Evolutionary conservation across 1,140 invertebrate genomes (phyloP), one percentile per base, ranked within the genome.

Genomic region (Copidosoma floridanum): DNA sequence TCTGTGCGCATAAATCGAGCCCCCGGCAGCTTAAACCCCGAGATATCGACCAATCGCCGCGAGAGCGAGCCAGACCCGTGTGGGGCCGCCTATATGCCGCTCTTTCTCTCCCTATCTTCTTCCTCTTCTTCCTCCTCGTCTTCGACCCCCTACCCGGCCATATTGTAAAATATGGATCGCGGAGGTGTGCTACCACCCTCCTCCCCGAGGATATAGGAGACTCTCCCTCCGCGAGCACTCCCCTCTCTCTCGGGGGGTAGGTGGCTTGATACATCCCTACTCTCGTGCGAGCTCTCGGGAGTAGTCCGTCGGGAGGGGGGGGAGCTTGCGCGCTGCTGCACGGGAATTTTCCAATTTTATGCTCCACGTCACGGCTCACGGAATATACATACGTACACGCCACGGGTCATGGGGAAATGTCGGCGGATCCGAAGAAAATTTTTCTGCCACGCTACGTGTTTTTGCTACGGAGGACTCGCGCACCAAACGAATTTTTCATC

Each of bases 161-260:
- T 78, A 77, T 77, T 77, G 76, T 78, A 78, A 78, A 78, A 78
- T 78, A 78, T 78, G 76, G 75, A 78, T 78, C 75, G 75, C 68
- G 65, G 72, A 75, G 73, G 74, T 75, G 74, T 29, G 32, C 57
- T 24, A 12, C 38, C 26, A 21, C 46, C 44, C 24, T 16, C n/a
- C n/a, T n/a, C n/a, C 54, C 21, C 21, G 5, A 24, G 21, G 29
- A 32, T 43, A n/a, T n/a, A n/a, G n/a, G n/a, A n/a, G n/a, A n/a
- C 41, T 4, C 41, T 43, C 5, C 37, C 37, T 40, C n/a, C n/a
- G n/a, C n/a, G n/a, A n/a, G n/a, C n/a, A 68, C 68, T 71, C 70
- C 71, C 71, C 72, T 71, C 57, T 7, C 37, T 7, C 37, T 40
- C 37, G 6, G 7, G 4, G 50, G 43, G 27, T 12, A 16, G 54